These are phyloP conservation scores for Sebastes fasciatus DNA, from an alignment of 2,113 vertebrate genomes.

Conservation along the genomic window DNA sequence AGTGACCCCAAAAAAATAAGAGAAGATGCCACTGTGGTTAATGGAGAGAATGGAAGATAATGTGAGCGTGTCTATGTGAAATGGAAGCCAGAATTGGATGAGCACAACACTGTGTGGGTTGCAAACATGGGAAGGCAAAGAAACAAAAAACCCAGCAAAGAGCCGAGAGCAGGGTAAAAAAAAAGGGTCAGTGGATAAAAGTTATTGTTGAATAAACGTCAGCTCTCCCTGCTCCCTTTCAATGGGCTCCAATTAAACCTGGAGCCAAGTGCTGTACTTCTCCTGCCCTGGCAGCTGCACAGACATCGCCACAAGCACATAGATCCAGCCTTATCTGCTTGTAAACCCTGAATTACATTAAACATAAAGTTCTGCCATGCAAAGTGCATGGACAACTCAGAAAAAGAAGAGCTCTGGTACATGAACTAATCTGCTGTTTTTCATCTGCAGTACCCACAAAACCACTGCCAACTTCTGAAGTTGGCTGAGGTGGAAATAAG, in stretches of 20 bases:
- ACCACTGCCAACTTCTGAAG: constrained; percentile 23
- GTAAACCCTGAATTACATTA: constrained; percentile 69
- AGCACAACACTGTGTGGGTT: not conserved
- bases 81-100: not conserved
- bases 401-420: constrained; percentile 16
- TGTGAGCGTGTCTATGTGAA: not conserved
- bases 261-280: constrained; percentile 28
- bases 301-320: constrained; percentile 45
- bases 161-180: not conserved
- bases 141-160: not conserved
- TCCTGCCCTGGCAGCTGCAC: constrained; percentile 33
- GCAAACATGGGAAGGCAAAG: not conserved
- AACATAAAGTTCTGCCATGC: constrained; percentile 54
- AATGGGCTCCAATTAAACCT: constrained; percentile 68
- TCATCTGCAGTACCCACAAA: not conserved
- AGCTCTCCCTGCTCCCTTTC: constrained; percentile 43
- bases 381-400: constrained; percentile 38
- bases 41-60: constrained; percentile 1
- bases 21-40: not conserved
- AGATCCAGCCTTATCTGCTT: constrained; percentile 63
- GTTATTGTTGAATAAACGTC: constrained; percentile 54
- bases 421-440: constrained; percentile 33
- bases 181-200: constrained; percentile 49
- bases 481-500: constrained; percentile 11
- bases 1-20: not conserved